Evolutionary conservation across 1,140 invertebrate genomes (phyloP).

Genomic region (Grapholita molesta): DNA sequence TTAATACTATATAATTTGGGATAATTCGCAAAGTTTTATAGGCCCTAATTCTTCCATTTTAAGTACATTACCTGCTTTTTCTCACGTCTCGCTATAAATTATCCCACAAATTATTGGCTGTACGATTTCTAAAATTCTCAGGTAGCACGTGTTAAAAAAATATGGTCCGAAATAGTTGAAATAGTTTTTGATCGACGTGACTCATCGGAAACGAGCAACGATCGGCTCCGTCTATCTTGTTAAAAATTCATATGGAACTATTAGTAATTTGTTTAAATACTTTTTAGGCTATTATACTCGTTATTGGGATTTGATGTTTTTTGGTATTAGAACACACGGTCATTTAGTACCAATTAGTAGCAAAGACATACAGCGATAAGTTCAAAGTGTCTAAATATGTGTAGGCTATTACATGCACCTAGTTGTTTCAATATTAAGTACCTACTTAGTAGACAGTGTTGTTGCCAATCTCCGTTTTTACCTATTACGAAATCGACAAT

Average conservation of each 20-base stretch:
- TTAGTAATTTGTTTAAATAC: constrained; percentile 14
- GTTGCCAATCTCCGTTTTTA: too few species aligned
- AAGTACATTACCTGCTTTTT: constrained; percentile 9
- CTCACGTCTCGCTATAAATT: constrained; percentile 14
- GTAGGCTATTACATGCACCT: too few species aligned
- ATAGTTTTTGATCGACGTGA: constrained; percentile 35
- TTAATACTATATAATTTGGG: neutral
- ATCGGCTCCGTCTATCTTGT: constrained; percentile 1
- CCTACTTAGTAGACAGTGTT: too few species aligned
- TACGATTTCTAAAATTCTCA: constrained; percentile 21
- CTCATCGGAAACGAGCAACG: constrained; percentile 28
- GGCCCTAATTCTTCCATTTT: neutral
- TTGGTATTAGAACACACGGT: too few species aligned
- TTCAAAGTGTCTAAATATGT: too few species aligned
- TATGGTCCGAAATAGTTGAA: constrained; percentile 28
- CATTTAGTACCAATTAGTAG: too few species aligned
- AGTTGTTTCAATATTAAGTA: too few species aligned
- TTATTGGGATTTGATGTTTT: too few species aligned
- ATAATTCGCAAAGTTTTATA: neutral
- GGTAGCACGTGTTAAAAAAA: constrained; percentile 29
- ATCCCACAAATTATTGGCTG: constrained; percentile 6
- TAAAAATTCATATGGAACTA: neutral
- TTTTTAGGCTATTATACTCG: constrained; percentile 25
- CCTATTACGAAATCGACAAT: too few species aligned
- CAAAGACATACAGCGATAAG: too few species aligned